Evolutionary conservation across 2,888 invertebrate genomes (phyloP).

Genomic region (Loripinus fragilis): DNA sequence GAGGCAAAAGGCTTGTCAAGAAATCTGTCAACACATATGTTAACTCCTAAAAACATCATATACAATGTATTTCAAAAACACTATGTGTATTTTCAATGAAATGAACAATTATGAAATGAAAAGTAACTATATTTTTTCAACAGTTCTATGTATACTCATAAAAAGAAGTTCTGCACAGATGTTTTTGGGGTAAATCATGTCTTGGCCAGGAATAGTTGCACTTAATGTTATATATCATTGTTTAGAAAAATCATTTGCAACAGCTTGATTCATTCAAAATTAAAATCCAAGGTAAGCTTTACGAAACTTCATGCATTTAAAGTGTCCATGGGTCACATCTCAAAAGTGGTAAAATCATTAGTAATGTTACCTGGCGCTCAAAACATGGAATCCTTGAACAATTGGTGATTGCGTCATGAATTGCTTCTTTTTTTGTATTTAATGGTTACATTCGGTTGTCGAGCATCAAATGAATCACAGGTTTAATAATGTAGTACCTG

Average conservation of each 20-base stretch:
- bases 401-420: not conserved
- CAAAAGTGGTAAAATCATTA: not conserved
- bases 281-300: slow-evolving; percentile 2
- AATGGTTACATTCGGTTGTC: slow-evolving; percentile 5
- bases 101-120: too few species aligned
- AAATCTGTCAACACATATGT: too few species aligned
- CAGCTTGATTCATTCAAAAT: not conserved
- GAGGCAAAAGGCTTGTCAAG: too few species aligned
- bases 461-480: not conserved
- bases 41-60: too few species aligned
- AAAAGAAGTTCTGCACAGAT: slow-evolving; percentile 5
- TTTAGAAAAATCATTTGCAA: slow-evolving; percentile 5
- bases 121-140: too few species aligned
- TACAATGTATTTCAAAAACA: too few species aligned
- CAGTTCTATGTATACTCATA: not conserved
- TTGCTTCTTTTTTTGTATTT: slow-evolving; percentile 4
- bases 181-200: not conserved
- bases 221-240: not conserved
- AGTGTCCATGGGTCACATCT: not conserved
- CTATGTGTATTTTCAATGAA: too few species aligned
- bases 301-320: not conserved
- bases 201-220: slow-evolving; percentile 4
- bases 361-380: slow-evolving; percentile 6
- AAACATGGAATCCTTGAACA: slow-evolving; percentile 7
- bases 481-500: not conserved